Base-by-base conservation (phyloP, 2,797 vertebrate genomes). In the Myotis pilosus region DNA sequence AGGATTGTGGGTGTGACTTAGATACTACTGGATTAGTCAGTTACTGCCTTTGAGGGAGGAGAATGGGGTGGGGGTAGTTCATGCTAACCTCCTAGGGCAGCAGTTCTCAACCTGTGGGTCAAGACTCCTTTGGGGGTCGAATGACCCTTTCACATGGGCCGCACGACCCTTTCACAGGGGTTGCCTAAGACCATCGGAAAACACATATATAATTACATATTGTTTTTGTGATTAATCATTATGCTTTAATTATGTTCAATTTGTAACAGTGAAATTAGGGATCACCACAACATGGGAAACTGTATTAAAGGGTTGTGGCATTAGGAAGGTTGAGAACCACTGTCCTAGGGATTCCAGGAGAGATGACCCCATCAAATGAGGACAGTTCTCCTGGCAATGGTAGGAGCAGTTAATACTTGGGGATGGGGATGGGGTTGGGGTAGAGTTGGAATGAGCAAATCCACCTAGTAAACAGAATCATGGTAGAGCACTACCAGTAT, bases 271-370 rank as follows among this genome's bases (percentile, higher is more conserved):
- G 44, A 44, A 44, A 44, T 44, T 44, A 2, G 44, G 44, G 44
- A 12, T 44, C 44, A 44, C 44, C 44, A 44, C 44, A 44, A 44
- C 10, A 44, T 44, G 44, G 44, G 44, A 10, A 44, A 44, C 44
- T 44, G 41, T 44, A 44, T 44, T 44, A 44, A 44, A 44, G 41
- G 41, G 41, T 44, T 9, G 9, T 44, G 41, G 41, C 41, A 44
- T 44, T 44, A 44, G 41, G 41, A 44, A 44, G 41, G 41, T 44
- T 44, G 41, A 44, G 41, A 44, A 44, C 41, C 41, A 44, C 41
- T 44, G 44, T 74, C 55, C 68, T 47, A 76, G 60, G 69, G 49
- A 78, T 36, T 85, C 22, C 71, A 44, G 60, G 81, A 85, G 47
- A 68, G 90, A 33, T 47, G 71, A 44, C 36, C 36, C n/a, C 55